Conservation (phyloP, 2,888 invertebrate species). For the Watsonalla binaria region DNA sequence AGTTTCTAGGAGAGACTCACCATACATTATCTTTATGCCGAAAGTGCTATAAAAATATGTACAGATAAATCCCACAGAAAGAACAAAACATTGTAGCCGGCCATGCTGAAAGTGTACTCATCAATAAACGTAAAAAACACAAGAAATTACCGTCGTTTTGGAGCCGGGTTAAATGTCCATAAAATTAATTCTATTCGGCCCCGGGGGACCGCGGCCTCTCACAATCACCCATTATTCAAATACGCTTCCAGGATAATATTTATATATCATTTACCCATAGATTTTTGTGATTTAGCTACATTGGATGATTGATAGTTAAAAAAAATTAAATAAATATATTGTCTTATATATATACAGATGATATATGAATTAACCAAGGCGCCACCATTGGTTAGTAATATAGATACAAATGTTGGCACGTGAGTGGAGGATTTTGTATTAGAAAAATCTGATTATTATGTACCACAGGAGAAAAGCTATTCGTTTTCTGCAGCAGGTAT, state of each 20-base stretch:
- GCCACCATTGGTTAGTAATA: no score
- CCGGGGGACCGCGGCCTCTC: conserved; percentile 16
- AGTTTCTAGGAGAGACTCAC: no score
- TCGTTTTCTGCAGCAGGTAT: no score
- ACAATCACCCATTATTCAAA: conserved; percentile 50
- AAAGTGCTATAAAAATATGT: no score
- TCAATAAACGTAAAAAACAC: conserved; percentile 12
- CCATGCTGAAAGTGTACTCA: conserved; percentile 4
- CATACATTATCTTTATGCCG: no score
- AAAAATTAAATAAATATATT: no score
- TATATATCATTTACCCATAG: conserved; percentile 1
- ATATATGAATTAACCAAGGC: no score
- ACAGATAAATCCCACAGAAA: neutral
- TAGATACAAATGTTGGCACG: no score
- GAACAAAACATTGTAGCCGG: neutral
- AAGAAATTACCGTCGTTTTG: conserved; percentile 17
- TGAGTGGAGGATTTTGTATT: no score
- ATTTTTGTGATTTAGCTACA: neutral
- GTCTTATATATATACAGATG: no score
- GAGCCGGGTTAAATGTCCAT: conserved; percentile 35
- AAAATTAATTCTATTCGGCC: conserved; percentile 36
- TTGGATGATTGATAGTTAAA: neutral
- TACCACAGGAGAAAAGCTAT: no score
- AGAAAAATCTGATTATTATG: no score
- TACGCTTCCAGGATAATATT: conserved; percentile 22